A percentile compares a stretch with the other conserved stretches of the same genome.
Conservation (phyloP, 2,113 vertebrate genomes). For the Mormyrus iriodes region DNA sequence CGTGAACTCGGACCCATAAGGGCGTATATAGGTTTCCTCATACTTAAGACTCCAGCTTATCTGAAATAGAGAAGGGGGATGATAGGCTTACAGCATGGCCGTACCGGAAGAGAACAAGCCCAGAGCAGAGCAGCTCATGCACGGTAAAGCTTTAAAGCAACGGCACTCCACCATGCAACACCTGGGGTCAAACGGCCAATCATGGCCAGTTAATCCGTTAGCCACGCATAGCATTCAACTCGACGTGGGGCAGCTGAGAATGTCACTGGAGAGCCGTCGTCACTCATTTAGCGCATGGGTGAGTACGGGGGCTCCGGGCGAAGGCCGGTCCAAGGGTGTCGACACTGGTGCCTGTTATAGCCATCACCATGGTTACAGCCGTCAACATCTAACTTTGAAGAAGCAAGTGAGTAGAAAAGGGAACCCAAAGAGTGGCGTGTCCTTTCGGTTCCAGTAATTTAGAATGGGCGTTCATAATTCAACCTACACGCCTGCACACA, state of each 20-base stretch:
- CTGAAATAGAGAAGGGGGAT: conserved; percentile 27
- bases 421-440: background rate
- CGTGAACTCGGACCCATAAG: conserved; percentile 24
- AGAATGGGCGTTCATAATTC: background rate
- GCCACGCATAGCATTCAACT: background rate
- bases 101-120: background rate
- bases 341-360: background rate
- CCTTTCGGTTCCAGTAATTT: background rate
- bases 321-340: background rate
- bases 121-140: conserved; percentile 15
- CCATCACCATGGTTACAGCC: conserved; percentile 6
- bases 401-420: background rate
- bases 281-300: background rate
- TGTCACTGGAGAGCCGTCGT: background rate
- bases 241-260: background rate
- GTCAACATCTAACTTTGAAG: background rate
- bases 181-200: background rate
- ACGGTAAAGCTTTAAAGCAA: background rate
- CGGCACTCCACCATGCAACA: background rate
- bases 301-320: background rate
- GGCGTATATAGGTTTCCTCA: conserved; percentile 9
- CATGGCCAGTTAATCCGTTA: background rate
- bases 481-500: background rate
- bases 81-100: background rate
- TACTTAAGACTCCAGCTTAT: conserved; percentile 26